Evolutionary conservation across 2,888 invertebrate genomes (phyloP).

Genomic region (Yponomeuta evonymella): DNA sequence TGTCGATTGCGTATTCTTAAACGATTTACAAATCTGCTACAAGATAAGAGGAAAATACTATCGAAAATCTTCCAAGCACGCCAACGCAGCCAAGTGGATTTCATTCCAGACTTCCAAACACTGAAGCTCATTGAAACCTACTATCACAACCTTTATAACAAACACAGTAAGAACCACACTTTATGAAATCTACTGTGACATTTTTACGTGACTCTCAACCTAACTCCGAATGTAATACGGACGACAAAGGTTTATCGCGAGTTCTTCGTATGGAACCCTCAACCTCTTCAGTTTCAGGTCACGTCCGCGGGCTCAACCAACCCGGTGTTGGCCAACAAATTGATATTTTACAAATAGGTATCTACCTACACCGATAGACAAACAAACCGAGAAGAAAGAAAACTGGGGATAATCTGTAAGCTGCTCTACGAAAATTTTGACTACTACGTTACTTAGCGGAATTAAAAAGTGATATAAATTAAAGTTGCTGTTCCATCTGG

Average conservation of each 20-base stretch:
- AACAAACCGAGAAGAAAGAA: background rate
- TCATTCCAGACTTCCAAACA: background rate
- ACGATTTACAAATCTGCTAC: too few species aligned
- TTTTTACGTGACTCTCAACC: background rate
- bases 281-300: conserved; percentile 10
- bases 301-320: conserved; percentile 48
- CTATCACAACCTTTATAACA: background rate
- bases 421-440: background rate
- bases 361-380: conserved; percentile 5
- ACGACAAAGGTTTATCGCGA: background rate
- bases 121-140: background rate
- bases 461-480: too few species aligned
- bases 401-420: background rate
- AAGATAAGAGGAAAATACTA: background rate
- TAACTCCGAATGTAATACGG: background rate
- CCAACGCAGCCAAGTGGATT: background rate
- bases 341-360: conserved; percentile 59
- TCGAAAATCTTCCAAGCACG: background rate
- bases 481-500: too few species aligned
- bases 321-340: conserved; percentile 54
- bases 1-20: too few species aligned
- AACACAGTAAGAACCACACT: background rate
- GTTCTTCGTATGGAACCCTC: background rate
- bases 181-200: background rate
- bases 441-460: too few species aligned